A percentile compares a stretch with the other conserved stretches of the same genome.
Evolutionary conservation across 2,888 invertebrate species (phyloP).

Genomic region (Caenorhabditis uteleia): DNA sequence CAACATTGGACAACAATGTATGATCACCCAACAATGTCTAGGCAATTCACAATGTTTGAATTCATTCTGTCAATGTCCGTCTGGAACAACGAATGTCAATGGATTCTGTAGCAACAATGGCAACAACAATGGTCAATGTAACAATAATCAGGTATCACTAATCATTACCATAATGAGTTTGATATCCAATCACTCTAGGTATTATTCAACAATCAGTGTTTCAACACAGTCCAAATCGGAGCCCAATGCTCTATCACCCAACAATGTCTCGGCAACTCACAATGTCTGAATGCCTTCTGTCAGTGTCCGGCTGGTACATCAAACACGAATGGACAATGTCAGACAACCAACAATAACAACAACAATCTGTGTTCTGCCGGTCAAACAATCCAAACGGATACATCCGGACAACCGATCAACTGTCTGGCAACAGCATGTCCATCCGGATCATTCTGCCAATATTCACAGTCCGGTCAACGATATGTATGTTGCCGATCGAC

Average conservation of each 20-base stretch:
- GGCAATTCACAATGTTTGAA: slow-evolving; percentile 28
- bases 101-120: slow-evolving; percentile 24
- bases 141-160: slow-evolving; percentile 18
- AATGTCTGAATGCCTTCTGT: slow-evolving; percentile 34
- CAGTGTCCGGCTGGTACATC: slow-evolving; percentile 30
- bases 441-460: slow-evolving; percentile 34
- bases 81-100: slow-evolving; percentile 24
- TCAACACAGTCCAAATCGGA: slow-evolving; percentile 39
- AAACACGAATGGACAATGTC: not conserved
- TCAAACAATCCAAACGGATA: slow-evolving; percentile 21
- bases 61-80: slow-evolving; percentile 33
- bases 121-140: slow-evolving; percentile 15
- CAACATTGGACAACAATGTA: slow-evolving; percentile 44
- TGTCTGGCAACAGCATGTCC: slow-evolving; percentile 43
- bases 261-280: slow-evolving; percentile 44
- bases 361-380: slow-evolving; percentile 19
- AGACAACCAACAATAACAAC: no score
- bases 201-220: slow-evolving; percentile 23
- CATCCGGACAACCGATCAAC: slow-evolving; percentile 31
- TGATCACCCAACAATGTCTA: slow-evolving; percentile 48
- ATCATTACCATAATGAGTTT: no score
- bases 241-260: slow-evolving; percentile 42
- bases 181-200: no score
- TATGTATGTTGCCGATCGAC: slow-evolving; percentile 39
- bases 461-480: slow-evolving; percentile 24